A percentile compares a stretch with the other conserved stretches of the same genome.
Conservation (phyloP, 2,113 vertebrate genomes). For the Echinops telfairi region DNA sequence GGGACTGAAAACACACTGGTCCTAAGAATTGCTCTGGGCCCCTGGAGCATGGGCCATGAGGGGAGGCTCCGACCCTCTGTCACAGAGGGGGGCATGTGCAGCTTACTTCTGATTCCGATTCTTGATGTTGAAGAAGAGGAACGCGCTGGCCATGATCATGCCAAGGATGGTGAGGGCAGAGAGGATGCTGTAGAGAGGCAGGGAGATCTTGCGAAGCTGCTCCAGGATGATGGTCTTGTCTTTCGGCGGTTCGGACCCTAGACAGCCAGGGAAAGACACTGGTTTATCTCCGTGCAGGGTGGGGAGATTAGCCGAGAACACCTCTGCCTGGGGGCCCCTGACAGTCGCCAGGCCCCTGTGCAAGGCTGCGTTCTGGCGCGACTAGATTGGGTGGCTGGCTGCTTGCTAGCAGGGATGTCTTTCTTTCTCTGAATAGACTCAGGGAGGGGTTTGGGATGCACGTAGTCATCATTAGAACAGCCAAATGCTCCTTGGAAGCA, state of each 20-base stretch:
- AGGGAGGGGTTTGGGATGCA: slow-evolving; percentile 75
- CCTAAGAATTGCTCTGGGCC: not conserved
- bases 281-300: not conserved
- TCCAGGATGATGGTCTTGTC: slow-evolving; percentile 96
- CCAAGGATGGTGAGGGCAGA: slow-evolving; percentile 97
- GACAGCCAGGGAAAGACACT: slow-evolving; percentile 67
- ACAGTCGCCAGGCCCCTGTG: not conserved
- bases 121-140: slow-evolving; percentile 99
- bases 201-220: slow-evolving; percentile 96
- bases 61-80: not conserved
- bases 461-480: slow-evolving; percentile 60
- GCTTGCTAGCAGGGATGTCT: slow-evolving; percentile 41
- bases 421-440: slow-evolving; percentile 77
- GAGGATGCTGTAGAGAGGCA: slow-evolving; percentile 99
- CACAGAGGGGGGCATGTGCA: not conserved
- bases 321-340: not conserved
- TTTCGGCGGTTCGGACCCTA: slow-evolving; percentile 96
- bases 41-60: not conserved
- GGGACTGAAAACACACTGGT: not conserved
- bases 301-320: not conserved
- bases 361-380: not conserved
- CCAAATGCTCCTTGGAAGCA: not conserved
- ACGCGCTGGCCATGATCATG: slow-evolving; percentile 98
- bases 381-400: not conserved
- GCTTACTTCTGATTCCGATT: slow-evolving; percentile 99